Percentiles rank a stretch among this genome's conserved stretches.
Evolutionary conservation across 2,888 invertebrate genomes (phyloP).

Genomic region (Glaucopsyche alexis): DNA sequence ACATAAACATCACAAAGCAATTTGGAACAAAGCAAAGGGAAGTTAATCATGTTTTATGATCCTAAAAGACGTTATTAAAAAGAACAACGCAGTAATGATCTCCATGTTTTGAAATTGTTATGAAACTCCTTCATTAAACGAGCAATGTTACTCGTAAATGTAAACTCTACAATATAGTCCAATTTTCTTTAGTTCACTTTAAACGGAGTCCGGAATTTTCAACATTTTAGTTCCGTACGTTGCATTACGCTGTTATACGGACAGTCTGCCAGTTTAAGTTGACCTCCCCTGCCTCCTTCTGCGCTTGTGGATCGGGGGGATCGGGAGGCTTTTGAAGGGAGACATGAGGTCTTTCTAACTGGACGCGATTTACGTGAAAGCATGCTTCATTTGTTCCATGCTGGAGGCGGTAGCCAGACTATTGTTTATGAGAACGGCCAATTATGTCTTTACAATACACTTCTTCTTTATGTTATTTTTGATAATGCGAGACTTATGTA

Average conservation of each 20-base stretch:
- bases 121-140: constrained; percentile 31
- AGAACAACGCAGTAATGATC: constrained; percentile 29
- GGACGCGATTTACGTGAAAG: constrained; percentile 60
- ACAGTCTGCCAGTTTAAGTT: constrained; percentile 43
- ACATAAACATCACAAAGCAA: not conserved
- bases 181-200: constrained; percentile 45
- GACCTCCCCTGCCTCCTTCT: constrained; percentile 42
- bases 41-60: constrained; percentile 24
- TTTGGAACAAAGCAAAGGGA: not conserved
- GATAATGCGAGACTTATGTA: constrained; percentile 40
- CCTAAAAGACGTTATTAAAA: constrained; percentile 26
- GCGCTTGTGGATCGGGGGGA: constrained; percentile 29
- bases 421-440: constrained; percentile 70
- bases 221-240: constrained; percentile 56
- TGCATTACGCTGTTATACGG: constrained; percentile 57
- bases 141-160: constrained; percentile 33
- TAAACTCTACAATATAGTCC: constrained; percentile 37
- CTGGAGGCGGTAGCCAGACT: constrained; percentile 62
- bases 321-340: constrained; percentile 34
- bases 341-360: constrained; percentile 47
- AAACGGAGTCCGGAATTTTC: constrained; percentile 56
- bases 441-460: constrained; percentile 68
- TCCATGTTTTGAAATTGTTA: constrained; percentile 31
- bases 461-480: constrained; percentile 55
- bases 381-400: constrained; percentile 67